Percentiles rank a stretch among this genome's conserved stretches.
phyloP scores from a whole-genome alignment of 2,888 invertebrate species.

The Autographa pulchrina region DNA sequence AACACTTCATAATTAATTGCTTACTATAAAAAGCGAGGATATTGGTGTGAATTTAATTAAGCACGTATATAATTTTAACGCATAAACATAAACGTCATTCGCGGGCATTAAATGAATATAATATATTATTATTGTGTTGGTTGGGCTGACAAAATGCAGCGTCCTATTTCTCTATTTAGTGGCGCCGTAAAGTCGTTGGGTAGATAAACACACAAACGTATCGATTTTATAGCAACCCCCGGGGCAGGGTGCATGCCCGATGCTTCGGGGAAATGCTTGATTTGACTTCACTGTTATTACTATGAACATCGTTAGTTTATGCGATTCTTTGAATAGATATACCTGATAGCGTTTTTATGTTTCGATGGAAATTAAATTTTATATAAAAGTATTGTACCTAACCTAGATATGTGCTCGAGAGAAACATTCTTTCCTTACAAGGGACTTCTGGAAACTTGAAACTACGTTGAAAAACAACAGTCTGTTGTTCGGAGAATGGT shows the following conservation, averaged over 20 bases:
- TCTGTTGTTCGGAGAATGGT: no score
- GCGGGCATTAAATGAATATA: not conserved
- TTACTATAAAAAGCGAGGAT: not conserved
- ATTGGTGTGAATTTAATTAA: not conserved
- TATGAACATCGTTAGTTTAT: conserved; percentile 34
- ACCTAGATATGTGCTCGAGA: not conserved
- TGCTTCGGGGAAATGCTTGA: conserved; percentile 41
- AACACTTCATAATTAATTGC: not conserved
- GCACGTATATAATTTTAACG: not conserved
- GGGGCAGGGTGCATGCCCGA: conserved; percentile 43
- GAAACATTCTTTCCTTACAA: not conserved
- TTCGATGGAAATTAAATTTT: conserved; percentile 20
- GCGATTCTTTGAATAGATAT: conserved; percentile 42
- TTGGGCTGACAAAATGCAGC: conserved; percentile 44
- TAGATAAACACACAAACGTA: conserved; percentile 56
- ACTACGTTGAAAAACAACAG: no score
- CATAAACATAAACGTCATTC: not conserved
- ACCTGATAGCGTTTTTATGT: conserved; percentile 26
- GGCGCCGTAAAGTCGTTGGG: conserved; percentile 54
- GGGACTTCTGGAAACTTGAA: no score
- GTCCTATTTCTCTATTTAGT: conserved; percentile 47
- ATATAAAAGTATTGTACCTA: not conserved
- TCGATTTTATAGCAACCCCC: conserved; percentile 55
- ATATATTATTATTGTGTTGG: not conserved
- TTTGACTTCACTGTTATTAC: conserved; percentile 26